These are phyloP conservation scores for Apogon talboti DNA, from an alignment of 2,797 vertebrate species.

Conservation along the genomic window DNA sequence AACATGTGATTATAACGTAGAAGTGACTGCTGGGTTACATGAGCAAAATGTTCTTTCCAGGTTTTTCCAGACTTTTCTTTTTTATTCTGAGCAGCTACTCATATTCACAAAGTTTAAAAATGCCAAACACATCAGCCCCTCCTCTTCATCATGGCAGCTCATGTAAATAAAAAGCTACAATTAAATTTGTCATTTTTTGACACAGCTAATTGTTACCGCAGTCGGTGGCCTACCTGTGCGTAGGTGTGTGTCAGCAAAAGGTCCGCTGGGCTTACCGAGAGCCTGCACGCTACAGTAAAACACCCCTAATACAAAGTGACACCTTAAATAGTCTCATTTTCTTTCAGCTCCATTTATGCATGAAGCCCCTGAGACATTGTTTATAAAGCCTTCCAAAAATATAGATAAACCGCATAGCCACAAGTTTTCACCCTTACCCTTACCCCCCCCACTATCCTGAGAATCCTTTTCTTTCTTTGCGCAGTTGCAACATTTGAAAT, in stretches of 20 bases:
- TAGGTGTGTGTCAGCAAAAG: conserved; percentile 36
- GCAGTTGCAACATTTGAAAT: conserved; percentile 44
- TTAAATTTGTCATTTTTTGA: conserved; percentile 51
- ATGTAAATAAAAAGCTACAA: conserved; percentile 35
- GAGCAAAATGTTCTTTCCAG: conserved; percentile 6
- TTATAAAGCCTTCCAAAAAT: conserved; percentile 47
- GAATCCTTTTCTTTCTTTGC: conserved; percentile 10
- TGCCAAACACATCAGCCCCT: conserved; percentile 8
- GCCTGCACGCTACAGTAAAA: conserved; percentile 12
- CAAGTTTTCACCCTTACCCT: conserved; percentile 7
- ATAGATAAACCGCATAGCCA: conserved; percentile 21
- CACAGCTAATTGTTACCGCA: conserved; percentile 23
- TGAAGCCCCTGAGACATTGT: conserved; percentile 40
- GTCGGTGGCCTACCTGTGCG: conserved; percentile 40
- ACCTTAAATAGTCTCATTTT: conserved; percentile 50
- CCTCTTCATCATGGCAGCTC: not conserved
- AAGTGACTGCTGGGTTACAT: conserved; percentile 37
- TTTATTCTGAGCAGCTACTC: conserved; percentile 4
- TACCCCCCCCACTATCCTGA: conserved; percentile 4
- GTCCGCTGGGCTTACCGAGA: conserved; percentile 8
- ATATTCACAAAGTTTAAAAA: conserved; percentile 19
- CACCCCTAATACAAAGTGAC: conserved; percentile 42
- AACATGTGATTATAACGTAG: conserved; percentile 27
- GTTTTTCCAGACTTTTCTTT: conserved; percentile 2
- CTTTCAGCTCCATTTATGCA: conserved; percentile 34